These are phyloP conservation scores for Sabatieria punctata DNA, from an alignment of 2,888 invertebrate genomes.

Conservation along the genomic window DNA sequence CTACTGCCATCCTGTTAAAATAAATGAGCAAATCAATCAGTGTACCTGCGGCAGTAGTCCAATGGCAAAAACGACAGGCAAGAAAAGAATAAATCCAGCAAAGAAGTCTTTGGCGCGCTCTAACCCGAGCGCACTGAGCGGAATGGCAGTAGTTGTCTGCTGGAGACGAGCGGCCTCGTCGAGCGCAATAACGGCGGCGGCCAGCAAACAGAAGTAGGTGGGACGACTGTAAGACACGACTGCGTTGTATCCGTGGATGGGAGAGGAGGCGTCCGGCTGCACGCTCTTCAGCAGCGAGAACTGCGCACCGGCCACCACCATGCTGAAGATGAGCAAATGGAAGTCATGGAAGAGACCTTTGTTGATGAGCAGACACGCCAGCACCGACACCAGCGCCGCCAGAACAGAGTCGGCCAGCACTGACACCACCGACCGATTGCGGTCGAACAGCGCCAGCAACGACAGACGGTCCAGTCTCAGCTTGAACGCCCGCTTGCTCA, in stretches of 20 bases:
- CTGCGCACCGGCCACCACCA: conserved; percentile 92
- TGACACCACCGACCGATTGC: conserved; percentile 62
- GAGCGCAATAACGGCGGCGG: conserved; percentile 38
- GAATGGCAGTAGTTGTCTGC: too few relatives aligned
- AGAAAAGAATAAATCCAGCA: conserved; percentile 55
- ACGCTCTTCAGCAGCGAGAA: conserved; percentile 53
- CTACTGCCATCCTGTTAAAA: too few relatives aligned
- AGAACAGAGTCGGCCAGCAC: conserved; percentile 62
- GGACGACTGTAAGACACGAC: conserved; percentile 46
- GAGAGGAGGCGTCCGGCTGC: conserved; percentile 94
- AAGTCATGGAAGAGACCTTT: conserved; percentile 73
- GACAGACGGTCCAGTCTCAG: conserved; percentile 80
- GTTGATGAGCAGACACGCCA: conserved; percentile 33
- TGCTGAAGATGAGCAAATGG: conserved; percentile 80
- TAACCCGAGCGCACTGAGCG: neutral
- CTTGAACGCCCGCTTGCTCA: neutral
- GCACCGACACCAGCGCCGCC: conserved; percentile 62
- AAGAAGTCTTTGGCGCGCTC: conserved; percentile 8
- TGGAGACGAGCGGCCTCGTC: too few relatives aligned
- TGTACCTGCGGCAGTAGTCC: conserved; percentile 84
- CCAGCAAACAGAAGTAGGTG: conserved; percentile 73
- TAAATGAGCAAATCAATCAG: conserved; percentile 5
- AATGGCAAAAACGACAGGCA: conserved; percentile 80
- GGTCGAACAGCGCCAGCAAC: conserved; percentile 73
- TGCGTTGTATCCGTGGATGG: conserved; percentile 54